Base-by-base conservation (phyloP, 1,140 invertebrate species). In the Bombus picipes region DNA sequence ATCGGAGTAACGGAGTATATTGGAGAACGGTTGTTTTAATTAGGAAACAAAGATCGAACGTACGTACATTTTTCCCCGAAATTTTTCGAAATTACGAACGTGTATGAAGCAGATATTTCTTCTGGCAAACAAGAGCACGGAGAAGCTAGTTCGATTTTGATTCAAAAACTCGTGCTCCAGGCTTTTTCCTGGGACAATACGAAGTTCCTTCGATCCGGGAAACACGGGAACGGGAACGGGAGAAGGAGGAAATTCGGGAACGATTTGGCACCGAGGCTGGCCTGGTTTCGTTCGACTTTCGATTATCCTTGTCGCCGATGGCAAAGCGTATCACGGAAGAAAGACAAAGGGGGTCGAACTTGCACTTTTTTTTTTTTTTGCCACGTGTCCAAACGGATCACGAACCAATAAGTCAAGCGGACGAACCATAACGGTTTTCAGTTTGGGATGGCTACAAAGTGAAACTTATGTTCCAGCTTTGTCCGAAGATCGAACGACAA, bases 251-350 rank as follows among this genome's bases (percentile, higher is more conserved):
- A 91, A 91, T 89, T 89, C 83, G 87, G 88, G 47, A 72, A 89
- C 87, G 80, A 86, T 86, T 74, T 73, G 87, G 84, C 81, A 88
- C 68, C 86, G 87, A 72, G 77, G 81, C 66, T 88, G 89, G 72
- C 89, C 88, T 83, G 87, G 89, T 91, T 90, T 89, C 83, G 81
- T 81, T 86, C 83, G 85, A 89, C 87, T 89, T 90, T 91, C 81
- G 85, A 91, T 90, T 86, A 82, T 85, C 88, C 81, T 83, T 81
- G 77, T 86, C 85, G 71, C 74, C 86, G 81, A 72, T 79, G 89
- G 85, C 78, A n/a, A 81, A 89, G 53, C 59, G 76, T 57, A 53
- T 66, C 88, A 71, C 65, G 47, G 43, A 71, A 72, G 77, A 70
- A 82, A 89, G 84, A 89, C 88, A 87, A 88, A 86, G 77, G 70